Percentiles rank a stretch among this genome's conserved stretches.
Conservation (phyloP, 2,113 vertebrate genomes). For the Hymenochirus boettgeri region DNA sequence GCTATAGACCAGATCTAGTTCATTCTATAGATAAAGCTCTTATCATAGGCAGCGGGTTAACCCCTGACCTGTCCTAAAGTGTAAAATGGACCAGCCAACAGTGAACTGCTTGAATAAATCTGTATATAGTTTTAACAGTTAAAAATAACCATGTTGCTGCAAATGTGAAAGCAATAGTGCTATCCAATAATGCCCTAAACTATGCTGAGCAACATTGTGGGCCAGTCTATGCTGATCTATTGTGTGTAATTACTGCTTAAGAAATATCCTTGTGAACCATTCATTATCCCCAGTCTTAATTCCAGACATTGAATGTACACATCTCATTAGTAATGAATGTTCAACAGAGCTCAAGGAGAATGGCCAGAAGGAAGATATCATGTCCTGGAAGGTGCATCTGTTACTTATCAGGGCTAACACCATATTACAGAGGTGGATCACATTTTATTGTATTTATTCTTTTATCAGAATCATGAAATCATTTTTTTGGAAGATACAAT, state of each 20-base stretch:
- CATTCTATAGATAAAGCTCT: conserved; percentile 23
- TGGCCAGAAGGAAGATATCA: conserved; percentile 8
- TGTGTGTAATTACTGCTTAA: neutral
- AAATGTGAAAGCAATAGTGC: neutral
- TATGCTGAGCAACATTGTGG: neutral
- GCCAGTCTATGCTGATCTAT: neutral
- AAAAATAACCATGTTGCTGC: neutral
- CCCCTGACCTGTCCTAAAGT: conserved; percentile 15
- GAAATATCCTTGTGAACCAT: conserved; percentile 4
- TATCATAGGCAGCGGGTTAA: conserved; percentile 26
- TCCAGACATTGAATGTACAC: conserved; percentile 23
- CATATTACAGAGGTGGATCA: conserved; percentile 14
- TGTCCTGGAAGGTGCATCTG: conserved; percentile 16
- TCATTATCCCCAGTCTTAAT: conserved; percentile 10
- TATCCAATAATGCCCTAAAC: neutral
- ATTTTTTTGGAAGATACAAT: neutral
- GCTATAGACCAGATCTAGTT: conserved; percentile 16
- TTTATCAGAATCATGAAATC: neutral
- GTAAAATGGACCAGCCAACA: neutral
- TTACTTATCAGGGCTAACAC: conserved; percentile 10
- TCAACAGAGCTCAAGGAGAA: conserved; percentile 21
- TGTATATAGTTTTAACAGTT: neutral
- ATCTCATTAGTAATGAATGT: conserved; percentile 18
- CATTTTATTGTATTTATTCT: no score
- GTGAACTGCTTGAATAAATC: neutral